Base-by-base conservation (phyloP, 2,797 vertebrate genomes). In the Furcifer pardalis region DNA sequence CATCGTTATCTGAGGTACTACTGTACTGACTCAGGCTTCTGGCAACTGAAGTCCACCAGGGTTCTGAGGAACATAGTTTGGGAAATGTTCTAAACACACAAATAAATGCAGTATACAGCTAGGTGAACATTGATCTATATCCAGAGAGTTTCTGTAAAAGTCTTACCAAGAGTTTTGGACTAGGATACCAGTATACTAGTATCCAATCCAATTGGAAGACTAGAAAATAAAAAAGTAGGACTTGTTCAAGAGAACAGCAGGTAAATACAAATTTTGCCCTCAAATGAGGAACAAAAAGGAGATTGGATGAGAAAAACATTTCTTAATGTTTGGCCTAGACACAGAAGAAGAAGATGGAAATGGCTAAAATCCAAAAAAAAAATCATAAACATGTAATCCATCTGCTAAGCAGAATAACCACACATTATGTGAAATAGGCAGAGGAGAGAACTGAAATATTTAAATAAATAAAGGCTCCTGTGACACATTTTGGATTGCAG, bases 331-430 rank as follows among this genome's bases (percentile, higher is more conserved):
- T n/a, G n/a, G n/a, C n/a, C n/a, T n/a, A n/a, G n/a, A n/a, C n/a
- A n/a, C n/a, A n/a, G n/a, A n/a, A n/a, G n/a, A n/a, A n/a, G n/a
- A 90, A 89, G 69, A n/a, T n/a, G n/a, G 27, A 81, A 5, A 52
- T 32, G 44, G 23, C 63, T 44, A 32, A 4, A 63, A 79, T 72
- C 59, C 66, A 84, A 68, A 79, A 75, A 85, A 85, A 79, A 75
- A 85, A 85, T 21, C 2, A 74, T 12, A 60, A 74, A n/a, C 35
- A 76, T 59, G 17, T 25, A 37, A 76, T 46, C 56, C 59, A 84
- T 52, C 35, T 52, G 32, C 42, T 84, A 46, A 65, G 68, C 56
- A 5, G 25, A 65, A 74, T 17, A 65, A 32, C 72, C 68, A 15
- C 21, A 68, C 81, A 73, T 32, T 73, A 40, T 63, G 7, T 73